Conservation (phyloP, 2,888 invertebrate genomes). For the Polymixis lichenea region DNA sequence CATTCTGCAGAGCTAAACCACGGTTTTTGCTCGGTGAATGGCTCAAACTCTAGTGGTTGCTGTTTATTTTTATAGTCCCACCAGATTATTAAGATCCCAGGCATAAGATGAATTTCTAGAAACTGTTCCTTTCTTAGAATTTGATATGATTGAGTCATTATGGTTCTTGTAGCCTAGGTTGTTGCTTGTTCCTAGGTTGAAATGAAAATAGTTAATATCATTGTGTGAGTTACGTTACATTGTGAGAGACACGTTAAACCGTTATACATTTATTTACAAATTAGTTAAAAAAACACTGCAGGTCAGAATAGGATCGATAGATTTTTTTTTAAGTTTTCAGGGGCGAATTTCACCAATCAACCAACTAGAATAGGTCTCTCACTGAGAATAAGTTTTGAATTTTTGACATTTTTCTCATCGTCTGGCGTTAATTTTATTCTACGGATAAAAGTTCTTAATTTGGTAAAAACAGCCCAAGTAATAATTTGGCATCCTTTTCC, state of each 20-base stretch:
- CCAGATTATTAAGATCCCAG: conserved; percentile 2
- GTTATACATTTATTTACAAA: not conserved
- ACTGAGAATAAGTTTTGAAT: too few species aligned
- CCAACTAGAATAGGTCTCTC: too few species aligned
- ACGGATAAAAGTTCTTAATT: too few species aligned
- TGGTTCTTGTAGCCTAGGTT: not conserved
- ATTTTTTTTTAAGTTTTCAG: not conserved
- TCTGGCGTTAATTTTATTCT: too few species aligned
- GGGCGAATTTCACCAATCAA: too few species aligned
- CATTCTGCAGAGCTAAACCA: conserved; percentile 2
- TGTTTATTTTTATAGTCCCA: not conserved
- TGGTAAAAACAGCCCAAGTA: not conserved
- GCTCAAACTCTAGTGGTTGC: conserved; percentile 1
- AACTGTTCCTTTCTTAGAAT: conserved; percentile 20
- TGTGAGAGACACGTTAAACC: too few species aligned
- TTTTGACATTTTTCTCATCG: too few species aligned
- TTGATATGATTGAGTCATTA: conserved; percentile 1
- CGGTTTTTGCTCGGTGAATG: conserved; percentile 8
- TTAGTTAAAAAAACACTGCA: not conserved
- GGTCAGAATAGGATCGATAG: not conserved
- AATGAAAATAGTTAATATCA: not conserved
- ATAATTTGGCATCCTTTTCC: not conserved
- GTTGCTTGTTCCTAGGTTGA: too few species aligned
- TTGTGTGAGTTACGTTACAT: not conserved
- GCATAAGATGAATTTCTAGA: not conserved